phyloP scores from a whole-genome alignment of 2,797 vertebrate genomes.

The Ctenochaetus hawaiiensis region DNA sequence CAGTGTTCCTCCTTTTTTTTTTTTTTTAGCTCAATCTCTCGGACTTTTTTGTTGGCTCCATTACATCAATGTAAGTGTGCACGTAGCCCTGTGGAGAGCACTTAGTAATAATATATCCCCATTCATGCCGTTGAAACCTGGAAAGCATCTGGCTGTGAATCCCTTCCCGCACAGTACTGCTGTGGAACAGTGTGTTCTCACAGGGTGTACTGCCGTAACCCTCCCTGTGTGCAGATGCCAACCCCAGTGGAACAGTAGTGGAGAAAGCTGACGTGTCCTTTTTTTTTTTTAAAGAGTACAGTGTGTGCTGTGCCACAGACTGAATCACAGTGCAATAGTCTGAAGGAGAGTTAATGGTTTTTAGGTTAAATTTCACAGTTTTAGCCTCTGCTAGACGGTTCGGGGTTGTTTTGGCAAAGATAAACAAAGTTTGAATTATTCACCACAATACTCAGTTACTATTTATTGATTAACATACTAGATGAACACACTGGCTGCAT shows the following conservation, averaged over 20 bases:
- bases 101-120: slow-evolving; percentile 69
- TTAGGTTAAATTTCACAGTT: slow-evolving; percentile 25
- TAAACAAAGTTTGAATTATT: slow-evolving; percentile 8
- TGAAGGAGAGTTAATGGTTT: slow-evolving; percentile 28
- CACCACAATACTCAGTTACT: background rate
- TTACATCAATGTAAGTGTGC: slow-evolving; percentile 48
- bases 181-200: slow-evolving; percentile 81
- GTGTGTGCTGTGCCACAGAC: slow-evolving; percentile 58
- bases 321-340: slow-evolving; percentile 13
- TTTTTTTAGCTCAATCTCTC: slow-evolving; percentile 18
- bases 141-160: slow-evolving; percentile 67
- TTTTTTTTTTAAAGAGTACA: slow-evolving; percentile 57
- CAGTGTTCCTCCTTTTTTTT: background rate
- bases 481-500: background rate
- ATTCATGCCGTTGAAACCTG: slow-evolving; percentile 70
- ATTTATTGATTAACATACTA: slow-evolving; percentile 3
- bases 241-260: slow-evolving; percentile 58
- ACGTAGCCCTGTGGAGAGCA: slow-evolving; percentile 51
- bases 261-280: slow-evolving; percentile 57
- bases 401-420: background rate
- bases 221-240: slow-evolving; percentile 57
- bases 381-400: slow-evolving; percentile 4
- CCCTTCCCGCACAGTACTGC: slow-evolving; percentile 53
- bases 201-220: slow-evolving; percentile 58
- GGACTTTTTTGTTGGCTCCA: slow-evolving; percentile 48